Percentiles rank a stretch among this genome's conserved stretches.
Conservation (phyloP, 1,140 invertebrate species). For the Drosophila simulans region DNA sequence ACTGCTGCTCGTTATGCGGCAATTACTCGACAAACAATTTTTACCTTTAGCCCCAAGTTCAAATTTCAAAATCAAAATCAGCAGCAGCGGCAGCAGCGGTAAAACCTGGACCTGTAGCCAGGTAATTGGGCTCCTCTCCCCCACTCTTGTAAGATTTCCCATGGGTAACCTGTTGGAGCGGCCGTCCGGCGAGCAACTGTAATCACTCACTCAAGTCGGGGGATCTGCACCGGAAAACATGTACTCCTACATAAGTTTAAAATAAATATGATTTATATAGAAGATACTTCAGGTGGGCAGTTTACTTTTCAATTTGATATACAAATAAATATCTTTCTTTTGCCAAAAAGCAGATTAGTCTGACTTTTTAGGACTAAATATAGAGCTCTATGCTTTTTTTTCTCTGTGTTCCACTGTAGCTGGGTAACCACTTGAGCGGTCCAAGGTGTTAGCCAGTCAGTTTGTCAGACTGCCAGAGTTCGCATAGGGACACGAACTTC, state of each 20-base stretch:
- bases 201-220: slow-evolving; percentile 75
- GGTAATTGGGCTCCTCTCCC: slow-evolving; percentile 66
- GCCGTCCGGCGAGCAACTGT: slow-evolving; percentile 55
- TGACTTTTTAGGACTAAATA: not conserved
- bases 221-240: slow-evolving; percentile 29
- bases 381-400: not conserved
- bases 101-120: slow-evolving; percentile 38
- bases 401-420: slow-evolving; percentile 2
- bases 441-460: slow-evolving; percentile 71
- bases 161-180: slow-evolving; percentile 78
- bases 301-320: too few species aligned
- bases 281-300: too few species aligned
- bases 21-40: slow-evolving; percentile 83
- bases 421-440: slow-evolving; percentile 22
- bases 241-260: not conserved
- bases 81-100: slow-evolving; percentile 25
- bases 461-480: slow-evolving; percentile 56
- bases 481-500: slow-evolving; percentile 82
- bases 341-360: too few species aligned
- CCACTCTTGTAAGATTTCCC: slow-evolving; percentile 66
- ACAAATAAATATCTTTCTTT: too few species aligned
- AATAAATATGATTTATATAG: not conserved
- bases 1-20: slow-evolving; percentile 73
- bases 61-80: slow-evolving; percentile 82
- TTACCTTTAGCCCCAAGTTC: slow-evolving; percentile 83